Evolutionary conservation across 1,140 invertebrate species (phyloP).

Genomic region (Drosophila pseudoobscura): DNA sequence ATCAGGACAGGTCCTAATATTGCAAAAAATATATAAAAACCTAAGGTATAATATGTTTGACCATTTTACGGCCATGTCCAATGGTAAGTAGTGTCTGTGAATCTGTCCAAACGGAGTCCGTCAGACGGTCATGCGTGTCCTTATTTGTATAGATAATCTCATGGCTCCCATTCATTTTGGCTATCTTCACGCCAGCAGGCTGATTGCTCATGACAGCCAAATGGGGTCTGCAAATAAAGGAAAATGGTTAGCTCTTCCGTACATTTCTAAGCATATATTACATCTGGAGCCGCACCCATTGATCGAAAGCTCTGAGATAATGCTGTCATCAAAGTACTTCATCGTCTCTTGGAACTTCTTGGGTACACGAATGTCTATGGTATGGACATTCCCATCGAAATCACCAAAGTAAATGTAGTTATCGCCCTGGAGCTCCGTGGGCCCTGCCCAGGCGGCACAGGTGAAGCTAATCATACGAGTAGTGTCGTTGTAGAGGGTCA

Average conservation of each 20-base stretch:
- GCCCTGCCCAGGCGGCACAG: constrained; percentile 40
- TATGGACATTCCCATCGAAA: constrained; percentile 62
- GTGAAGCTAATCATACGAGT: constrained; percentile 51
- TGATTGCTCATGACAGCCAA: constrained; percentile 59
- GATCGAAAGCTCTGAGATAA: constrained; percentile 37
- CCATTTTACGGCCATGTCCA: constrained; percentile 60
- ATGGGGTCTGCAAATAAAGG: constrained; percentile 15
- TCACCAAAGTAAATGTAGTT: constrained; percentile 62
- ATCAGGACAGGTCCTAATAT: background rate
- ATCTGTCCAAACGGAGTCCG: constrained; percentile 55
- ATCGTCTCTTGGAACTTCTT: constrained; percentile 25
- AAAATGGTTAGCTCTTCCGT: background rate
- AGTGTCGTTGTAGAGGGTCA: constrained; percentile 48
- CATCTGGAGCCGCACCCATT: constrained; percentile 40
- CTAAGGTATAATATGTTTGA: constrained; percentile 40
- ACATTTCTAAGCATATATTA: background rate
- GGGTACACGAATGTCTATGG: constrained; percentile 54
- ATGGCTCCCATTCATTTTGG: background rate
- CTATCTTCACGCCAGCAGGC: constrained; percentile 49
- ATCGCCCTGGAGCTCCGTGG: constrained; percentile 45
- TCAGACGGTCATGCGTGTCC: constrained; percentile 51
- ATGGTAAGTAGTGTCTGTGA: constrained; percentile 56
- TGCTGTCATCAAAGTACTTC: constrained; percentile 36
- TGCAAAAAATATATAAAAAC: constrained; percentile 7
- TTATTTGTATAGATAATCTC: constrained; percentile 51